These are phyloP conservation scores for Carettochelys insculpta DNA, from an alignment of 2,113 vertebrate genomes.

Conservation along the genomic window DNA sequence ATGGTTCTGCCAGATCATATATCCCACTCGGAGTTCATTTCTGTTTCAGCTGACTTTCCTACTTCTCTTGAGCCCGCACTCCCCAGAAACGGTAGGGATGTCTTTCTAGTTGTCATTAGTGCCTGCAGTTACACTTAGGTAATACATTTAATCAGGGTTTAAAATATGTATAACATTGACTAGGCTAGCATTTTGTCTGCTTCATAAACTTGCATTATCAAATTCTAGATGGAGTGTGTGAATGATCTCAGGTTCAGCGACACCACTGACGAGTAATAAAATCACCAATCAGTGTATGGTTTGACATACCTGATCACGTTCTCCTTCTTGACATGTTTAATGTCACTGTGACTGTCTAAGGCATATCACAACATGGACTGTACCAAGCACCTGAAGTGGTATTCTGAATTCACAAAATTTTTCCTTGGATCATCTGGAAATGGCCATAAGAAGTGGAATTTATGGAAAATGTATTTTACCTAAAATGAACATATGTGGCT, in stretches of 20 bases:
- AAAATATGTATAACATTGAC: not conserved
- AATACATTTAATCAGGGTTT: not conserved
- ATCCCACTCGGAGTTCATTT: not conserved
- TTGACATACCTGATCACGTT: not conserved
- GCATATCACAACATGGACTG: not conserved
- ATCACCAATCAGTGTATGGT: not conserved
- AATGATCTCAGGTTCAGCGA: not conserved
- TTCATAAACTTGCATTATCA: conserved; percentile 20
- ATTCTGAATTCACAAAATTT: not conserved
- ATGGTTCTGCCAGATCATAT: not conserved
- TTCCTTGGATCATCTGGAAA: not conserved
- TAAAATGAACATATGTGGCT: not conserved
- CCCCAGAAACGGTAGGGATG: not conserved
- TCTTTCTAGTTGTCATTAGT: not conserved
- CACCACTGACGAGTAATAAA: not conserved
- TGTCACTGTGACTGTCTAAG: not conserved
- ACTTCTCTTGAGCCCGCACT: conserved; percentile 9
- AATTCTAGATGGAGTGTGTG: not conserved
- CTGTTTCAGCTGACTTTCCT: not conserved
- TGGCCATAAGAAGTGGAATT: not conserved
- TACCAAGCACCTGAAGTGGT: not conserved
- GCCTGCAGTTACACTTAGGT: not conserved
- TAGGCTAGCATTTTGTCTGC: not conserved
- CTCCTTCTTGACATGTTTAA: not conserved
- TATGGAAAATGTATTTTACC: not conserved